Evolutionary conservation across 64 coral and sea anemone genomes (phyloP).

Genomic region (Pocillopora verrucosa): DNA sequence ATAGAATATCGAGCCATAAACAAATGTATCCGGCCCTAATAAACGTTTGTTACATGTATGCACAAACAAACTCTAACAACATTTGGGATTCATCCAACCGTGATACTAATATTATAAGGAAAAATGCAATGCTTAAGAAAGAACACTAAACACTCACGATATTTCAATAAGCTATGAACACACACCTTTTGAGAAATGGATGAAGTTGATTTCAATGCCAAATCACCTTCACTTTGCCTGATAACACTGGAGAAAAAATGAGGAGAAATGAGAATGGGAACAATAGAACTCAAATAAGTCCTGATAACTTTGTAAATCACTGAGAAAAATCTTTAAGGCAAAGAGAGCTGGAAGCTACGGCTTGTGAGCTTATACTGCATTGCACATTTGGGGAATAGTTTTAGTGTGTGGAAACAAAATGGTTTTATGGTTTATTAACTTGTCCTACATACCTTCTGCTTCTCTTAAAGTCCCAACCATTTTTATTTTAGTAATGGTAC

Average conservation of each 20-base stretch:
- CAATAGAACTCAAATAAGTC: neutral
- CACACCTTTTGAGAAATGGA: constrained; percentile 29
- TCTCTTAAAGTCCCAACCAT: constrained; percentile 18
- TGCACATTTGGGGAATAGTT: neutral
- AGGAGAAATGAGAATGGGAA: neutral
- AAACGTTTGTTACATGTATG: constrained; percentile 2
- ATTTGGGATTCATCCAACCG: constrained; percentile 12
- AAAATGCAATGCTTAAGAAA: constrained; percentile 19
- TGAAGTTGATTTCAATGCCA: constrained; percentile 15
- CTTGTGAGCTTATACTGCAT: neutral
- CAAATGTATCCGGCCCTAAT: neutral
- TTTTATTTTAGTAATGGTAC: constrained; percentile 2
- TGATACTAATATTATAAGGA: neutral
- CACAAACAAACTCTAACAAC: constrained; percentile 28
- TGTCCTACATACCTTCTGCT: constrained; percentile 12
- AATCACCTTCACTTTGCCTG: constrained; percentile 4
- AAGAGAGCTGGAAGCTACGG: neutral
- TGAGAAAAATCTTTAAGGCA: neutral
- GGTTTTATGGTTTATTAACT: neutral
- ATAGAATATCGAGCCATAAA: constrained; percentile 22
- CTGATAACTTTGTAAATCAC: too few species aligned
- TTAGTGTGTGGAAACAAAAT: neutral
- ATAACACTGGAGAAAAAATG: constrained; percentile 14
- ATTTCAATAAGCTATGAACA: constrained; percentile 15
- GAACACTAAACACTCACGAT: neutral